These are phyloP conservation scores for Grammomys dolichurus DNA, from an alignment of 2,113 vertebrate species.

Conservation along the genomic window DNA sequence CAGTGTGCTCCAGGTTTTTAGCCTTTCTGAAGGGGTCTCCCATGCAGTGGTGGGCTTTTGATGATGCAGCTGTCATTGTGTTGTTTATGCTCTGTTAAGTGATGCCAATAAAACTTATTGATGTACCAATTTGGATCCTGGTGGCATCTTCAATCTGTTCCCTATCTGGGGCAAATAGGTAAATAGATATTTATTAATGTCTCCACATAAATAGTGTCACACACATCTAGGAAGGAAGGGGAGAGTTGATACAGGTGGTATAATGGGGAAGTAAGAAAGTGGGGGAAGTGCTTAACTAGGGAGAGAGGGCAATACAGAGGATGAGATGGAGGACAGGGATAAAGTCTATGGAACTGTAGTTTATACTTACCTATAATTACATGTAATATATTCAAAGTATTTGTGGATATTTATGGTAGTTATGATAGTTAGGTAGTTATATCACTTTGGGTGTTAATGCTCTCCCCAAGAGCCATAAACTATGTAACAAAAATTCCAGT, in stretches of 20 bases:
- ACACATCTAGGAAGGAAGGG: not conserved
- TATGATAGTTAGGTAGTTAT: too few species aligned
- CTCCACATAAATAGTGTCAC: too few species aligned
- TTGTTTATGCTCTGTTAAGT: too few species aligned
- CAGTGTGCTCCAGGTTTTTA: not conserved
- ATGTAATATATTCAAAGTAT: not conserved
- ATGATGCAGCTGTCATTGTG: not conserved
- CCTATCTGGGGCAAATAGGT: not conserved
- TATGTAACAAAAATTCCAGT: not conserved
- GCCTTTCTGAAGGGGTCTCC: not conserved
- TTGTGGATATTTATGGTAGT: too few species aligned
- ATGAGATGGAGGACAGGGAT: not conserved
- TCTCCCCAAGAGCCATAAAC: not conserved
- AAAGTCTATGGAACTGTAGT: not conserved
- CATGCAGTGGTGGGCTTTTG: not conserved
- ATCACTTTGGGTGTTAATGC: not conserved
- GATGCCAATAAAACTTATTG: not conserved
- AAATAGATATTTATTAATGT: not conserved
- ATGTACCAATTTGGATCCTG: not conserved
- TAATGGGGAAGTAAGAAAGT: not conserved
- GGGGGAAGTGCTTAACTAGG: not conserved
- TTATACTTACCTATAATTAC: not conserved
- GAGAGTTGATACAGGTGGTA: not conserved
- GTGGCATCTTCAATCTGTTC: not conserved
- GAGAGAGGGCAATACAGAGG: not conserved